Base-by-base conservation (phyloP, 2,113 vertebrate species). In the Meriones unguiculatus region DNA sequence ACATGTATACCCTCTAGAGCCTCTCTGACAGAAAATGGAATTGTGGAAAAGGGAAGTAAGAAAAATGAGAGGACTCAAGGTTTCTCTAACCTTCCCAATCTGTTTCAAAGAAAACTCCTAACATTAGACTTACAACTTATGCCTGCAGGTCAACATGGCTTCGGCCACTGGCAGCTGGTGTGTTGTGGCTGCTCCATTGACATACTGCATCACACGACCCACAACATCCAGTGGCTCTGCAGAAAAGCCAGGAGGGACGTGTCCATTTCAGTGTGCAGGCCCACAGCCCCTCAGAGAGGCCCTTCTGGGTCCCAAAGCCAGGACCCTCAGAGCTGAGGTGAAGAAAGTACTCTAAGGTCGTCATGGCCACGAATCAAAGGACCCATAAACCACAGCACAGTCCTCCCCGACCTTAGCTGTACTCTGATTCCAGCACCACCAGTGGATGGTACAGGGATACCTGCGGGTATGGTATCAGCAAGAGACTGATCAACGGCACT, bases 81-180 rank as follows among this genome's bases (percentile, higher is more conserved):
- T 12, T 50, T 4, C 30, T n/a, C 70, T 5, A 57, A 90, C 25
- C 54, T 28, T 28, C n/a, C 81, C n/a, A 41, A 41, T 50, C 4
- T 50, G 28, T 69, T 69, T 69, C 6, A 18, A 62, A 38, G 50
- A 76, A 59, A 50, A 3, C 17, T 25, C 8, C 13, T 65, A 65
- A 65, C 2, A 52, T 41, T 41, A 57, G 15, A 98, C 99, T 99
- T 97, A 99, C 99, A 98, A 99, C 97, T 98, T 99, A 97, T 99
- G 99, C 88, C 99, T 99, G 98, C 99, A 99, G 97, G 99, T 99
- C 84, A 99, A 98, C 99, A 99, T 99, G 97, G 99, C 99, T 94
- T 99, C 99, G 0, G 99, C 99, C 72, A 99, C 99, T 0, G 99
- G 99, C 64, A 99, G 98, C 98, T 99, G 99, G 97, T 99, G 99